A percentile compares a stretch with the other conserved stretches of the same genome.
These are phyloP conservation scores for Hylomyscus alleni DNA, from an alignment of 2,797 vertebrate genomes.

Conservation along the genomic window DNA sequence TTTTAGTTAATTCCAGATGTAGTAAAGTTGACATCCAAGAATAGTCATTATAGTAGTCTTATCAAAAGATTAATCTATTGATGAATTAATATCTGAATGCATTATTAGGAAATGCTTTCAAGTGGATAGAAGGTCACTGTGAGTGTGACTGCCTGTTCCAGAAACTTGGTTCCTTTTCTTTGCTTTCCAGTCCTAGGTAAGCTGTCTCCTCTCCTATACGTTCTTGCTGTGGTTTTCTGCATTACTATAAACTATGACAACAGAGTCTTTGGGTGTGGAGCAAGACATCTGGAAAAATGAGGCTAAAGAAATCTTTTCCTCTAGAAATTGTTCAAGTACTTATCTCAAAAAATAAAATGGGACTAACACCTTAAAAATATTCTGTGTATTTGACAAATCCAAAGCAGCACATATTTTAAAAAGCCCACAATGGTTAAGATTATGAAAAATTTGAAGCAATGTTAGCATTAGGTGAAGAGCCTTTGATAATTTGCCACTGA, in stretches of 20 bases:
- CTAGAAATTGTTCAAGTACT: neutral
- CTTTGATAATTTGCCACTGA: neutral
- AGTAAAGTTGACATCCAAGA: neutral
- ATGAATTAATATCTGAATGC: neutral
- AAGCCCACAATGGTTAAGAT: neutral
- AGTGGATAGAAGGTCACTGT: neutral
- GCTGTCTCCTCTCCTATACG: neutral
- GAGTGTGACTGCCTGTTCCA: neutral
- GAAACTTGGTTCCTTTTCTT: neutral
- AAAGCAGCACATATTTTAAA: neutral
- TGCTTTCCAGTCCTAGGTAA: neutral
- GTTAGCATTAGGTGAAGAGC: neutral
- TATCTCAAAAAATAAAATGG: neutral
- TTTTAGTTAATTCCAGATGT: neutral
- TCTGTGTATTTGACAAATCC: neutral
- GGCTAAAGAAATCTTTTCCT: neutral
- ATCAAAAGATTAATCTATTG: neutral
- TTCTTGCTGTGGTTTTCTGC: neutral
- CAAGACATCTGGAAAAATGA: neutral
- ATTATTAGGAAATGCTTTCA: neutral
- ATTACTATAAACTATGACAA: neutral
- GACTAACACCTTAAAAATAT: neutral
- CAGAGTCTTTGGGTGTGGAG: neutral
- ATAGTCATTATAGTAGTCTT: neutral
- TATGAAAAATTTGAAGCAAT: slow-evolving; percentile 1